Conservation (phyloP, 2,113 vertebrate genomes). For the Syngnathoides biaculeatus region DNA sequence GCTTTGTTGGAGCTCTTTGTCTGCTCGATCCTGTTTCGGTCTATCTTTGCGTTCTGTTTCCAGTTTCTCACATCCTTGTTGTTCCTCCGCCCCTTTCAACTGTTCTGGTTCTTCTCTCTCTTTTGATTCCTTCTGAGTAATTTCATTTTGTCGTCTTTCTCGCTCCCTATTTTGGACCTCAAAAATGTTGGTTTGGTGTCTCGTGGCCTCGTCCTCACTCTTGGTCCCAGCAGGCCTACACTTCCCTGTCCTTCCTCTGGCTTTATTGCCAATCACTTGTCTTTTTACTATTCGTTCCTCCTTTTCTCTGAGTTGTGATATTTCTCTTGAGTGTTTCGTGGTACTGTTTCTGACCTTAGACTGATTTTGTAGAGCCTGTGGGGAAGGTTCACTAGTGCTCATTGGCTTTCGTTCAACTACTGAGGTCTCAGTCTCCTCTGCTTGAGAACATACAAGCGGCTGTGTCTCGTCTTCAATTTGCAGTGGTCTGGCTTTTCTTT, state of each 20-base stretch:
- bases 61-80: neutral
- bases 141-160: conserved; percentile 10
- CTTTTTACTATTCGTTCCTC: neutral
- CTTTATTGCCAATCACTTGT: conserved; percentile 36
- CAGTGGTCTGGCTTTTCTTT: neutral
- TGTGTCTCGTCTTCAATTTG: conserved; percentile 20
- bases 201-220: conserved; percentile 16
- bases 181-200: neutral
- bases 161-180: neutral
- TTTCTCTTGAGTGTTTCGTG: neutral
- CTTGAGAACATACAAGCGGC: neutral
- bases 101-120: neutral
- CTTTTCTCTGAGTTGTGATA: neutral
- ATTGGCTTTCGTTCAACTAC: conserved; percentile 2
- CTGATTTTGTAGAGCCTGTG: neutral
- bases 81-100: conserved; percentile 2
- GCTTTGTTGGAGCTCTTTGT: conserved; percentile 10
- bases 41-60: conserved; percentile 26
- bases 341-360: conserved; percentile 12
- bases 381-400: conserved; percentile 13
- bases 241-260: conserved; percentile 23
- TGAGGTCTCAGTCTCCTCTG: conserved; percentile 28
- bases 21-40: conserved; percentile 6
- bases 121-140: conserved; percentile 4
- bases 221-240: conserved; percentile 16